A percentile compares a stretch with the other conserved stretches of the same genome.
Conservation (phyloP, 2,113 vertebrate genomes). For the Empidonax alnorum region DNA sequence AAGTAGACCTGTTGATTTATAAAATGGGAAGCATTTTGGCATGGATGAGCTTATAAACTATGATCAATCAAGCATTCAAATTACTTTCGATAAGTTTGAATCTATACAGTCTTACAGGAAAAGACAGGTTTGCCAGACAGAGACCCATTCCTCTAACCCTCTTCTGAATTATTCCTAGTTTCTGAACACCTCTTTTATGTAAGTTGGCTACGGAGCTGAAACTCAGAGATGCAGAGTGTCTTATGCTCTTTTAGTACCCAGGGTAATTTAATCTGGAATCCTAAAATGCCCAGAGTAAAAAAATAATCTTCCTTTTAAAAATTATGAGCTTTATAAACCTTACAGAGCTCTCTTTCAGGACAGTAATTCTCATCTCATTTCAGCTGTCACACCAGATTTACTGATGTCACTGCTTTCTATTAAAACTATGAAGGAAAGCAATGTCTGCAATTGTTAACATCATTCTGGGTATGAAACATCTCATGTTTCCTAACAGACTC, state of each 20-base stretch:
- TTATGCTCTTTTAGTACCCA: neutral
- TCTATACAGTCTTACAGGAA: neutral
- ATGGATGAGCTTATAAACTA: neutral
- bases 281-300: neutral
- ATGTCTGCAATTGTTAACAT: neutral
- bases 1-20: conserved; percentile 10
- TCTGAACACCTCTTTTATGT: neutral
- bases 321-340: neutral
- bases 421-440: conserved; percentile 15
- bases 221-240: neutral
- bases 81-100: neutral
- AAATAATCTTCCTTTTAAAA: neutral
- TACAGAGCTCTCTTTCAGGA: conserved; percentile 23
- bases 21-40: conserved; percentile 24
- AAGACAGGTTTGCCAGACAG: neutral
- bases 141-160: neutral
- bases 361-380: neutral
- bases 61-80: conserved; percentile 24
- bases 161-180: neutral
- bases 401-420: conserved; percentile 12
- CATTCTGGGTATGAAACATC: neutral
- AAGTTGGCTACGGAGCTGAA: neutral
- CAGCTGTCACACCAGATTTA: conserved; percentile 24
- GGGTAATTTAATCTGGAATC: neutral
- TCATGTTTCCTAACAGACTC: neutral